A percentile compares a stretch with the other conserved stretches of the same genome.
These are phyloP conservation scores for Drosophila meridiana DNA, from an alignment of 2,888 invertebrate genomes.

Conservation along the genomic window DNA sequence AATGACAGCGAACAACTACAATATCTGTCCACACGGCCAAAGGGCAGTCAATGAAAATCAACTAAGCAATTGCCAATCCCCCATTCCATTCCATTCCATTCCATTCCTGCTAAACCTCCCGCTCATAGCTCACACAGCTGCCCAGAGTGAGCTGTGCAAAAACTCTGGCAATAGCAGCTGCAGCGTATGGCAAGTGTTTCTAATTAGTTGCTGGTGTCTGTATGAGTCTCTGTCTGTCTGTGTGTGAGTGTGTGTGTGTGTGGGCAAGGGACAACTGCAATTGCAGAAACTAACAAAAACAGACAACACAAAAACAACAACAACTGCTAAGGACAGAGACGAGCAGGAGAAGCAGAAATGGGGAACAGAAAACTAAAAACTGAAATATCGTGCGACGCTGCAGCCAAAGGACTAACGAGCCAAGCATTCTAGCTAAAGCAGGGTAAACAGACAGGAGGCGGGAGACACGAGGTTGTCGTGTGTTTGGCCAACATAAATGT, in stretches of 20 bases:
- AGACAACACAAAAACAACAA: slow-evolving; percentile 30
- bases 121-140: slow-evolving; percentile 16
- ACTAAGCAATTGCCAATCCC: slow-evolving; percentile 75
- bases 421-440: slow-evolving; percentile 1
- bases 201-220: slow-evolving; percentile 72
- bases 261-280: slow-evolving; percentile 47
- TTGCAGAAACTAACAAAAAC: slow-evolving; percentile 43
- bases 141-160: slow-evolving; percentile 13
- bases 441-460: not conserved
- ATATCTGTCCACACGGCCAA: slow-evolving; percentile 64
- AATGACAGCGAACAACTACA: slow-evolving; percentile 75
- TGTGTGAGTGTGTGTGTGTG: slow-evolving; percentile 33
- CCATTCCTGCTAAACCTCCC: slow-evolving; percentile 3
- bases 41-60: slow-evolving; percentile 77
- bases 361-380: slow-evolving; percentile 56
- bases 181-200: slow-evolving; percentile 65
- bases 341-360: slow-evolving; percentile 3
- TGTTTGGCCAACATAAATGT: slow-evolving; percentile 67
- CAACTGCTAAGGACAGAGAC: slow-evolving; percentile 39
- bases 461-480: not conserved
- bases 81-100: slow-evolving; percentile 10
- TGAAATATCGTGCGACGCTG: slow-evolving; percentile 63
- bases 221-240: slow-evolving; percentile 10
- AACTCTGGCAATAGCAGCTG: slow-evolving; percentile 22
- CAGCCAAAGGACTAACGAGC: slow-evolving; percentile 52